Percentiles rank a stretch among this genome's conserved stretches.
These are phyloP conservation scores for Furcula furcula DNA, from an alignment of 2,888 invertebrate species.

Conservation along the genomic window DNA sequence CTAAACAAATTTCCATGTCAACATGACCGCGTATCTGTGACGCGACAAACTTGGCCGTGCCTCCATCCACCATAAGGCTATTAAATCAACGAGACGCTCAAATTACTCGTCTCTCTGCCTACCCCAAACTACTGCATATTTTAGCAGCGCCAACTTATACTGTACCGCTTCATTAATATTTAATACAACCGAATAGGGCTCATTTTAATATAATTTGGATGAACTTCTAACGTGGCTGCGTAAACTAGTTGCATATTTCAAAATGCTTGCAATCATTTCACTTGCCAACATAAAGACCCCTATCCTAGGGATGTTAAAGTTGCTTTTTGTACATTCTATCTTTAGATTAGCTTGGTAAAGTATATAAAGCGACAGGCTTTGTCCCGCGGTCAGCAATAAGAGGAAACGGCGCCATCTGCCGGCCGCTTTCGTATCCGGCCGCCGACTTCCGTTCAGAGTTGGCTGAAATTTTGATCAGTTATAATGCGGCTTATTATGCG, in stretches of 20 bases:
- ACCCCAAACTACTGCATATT: constrained; percentile 52
- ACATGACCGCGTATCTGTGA: constrained; percentile 7
- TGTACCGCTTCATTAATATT: constrained; percentile 12
- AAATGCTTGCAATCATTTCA: constrained; percentile 36
- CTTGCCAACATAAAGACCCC: constrained; percentile 10
- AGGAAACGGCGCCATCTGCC: constrained; percentile 72
- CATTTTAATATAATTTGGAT: constrained; percentile 31
- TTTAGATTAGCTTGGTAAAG: constrained; percentile 22
- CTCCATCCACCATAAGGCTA: constrained; percentile 34
- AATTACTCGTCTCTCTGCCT: constrained; percentile 37
- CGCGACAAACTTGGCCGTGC: constrained; percentile 13
- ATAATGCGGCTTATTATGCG: constrained; percentile 64
- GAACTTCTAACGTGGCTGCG: constrained; percentile 45
- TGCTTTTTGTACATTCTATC: constrained; percentile 13
- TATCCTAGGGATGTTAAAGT: constrained; percentile 26
- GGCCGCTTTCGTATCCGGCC: constrained; percentile 55
- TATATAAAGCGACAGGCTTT: constrained; percentile 60
- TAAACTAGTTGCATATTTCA: constrained; percentile 71
- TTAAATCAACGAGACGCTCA: constrained; percentile 55
- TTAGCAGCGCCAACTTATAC: constrained; percentile 31
- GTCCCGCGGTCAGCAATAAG: constrained; percentile 74
- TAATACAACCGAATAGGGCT: constrained; percentile 37
- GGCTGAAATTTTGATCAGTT: constrained; percentile 66
- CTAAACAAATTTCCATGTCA: background rate
- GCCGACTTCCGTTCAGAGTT: constrained; percentile 57